These are phyloP conservation scores for Oeneis ivallda DNA, from an alignment of 2,888 invertebrate genomes.

Conservation along the genomic window DNA sequence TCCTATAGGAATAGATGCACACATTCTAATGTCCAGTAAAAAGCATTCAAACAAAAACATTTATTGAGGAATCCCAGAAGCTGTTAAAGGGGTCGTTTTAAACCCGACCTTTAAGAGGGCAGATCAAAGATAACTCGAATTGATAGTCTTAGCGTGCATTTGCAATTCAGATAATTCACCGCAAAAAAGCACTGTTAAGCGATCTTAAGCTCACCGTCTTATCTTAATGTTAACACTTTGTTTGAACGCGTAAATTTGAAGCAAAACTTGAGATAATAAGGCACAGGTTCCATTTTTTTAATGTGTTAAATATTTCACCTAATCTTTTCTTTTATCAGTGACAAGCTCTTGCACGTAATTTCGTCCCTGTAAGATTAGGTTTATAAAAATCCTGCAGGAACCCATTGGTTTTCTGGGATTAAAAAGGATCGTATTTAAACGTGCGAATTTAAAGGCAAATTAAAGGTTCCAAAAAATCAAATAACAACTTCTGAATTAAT, in stretches of 20 bases:
- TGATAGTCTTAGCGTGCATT: constrained; percentile 38
- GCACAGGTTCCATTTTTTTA: not conserved
- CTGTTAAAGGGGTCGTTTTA: constrained; percentile 19
- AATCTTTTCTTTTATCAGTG: constrained; percentile 4
- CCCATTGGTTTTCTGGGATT: no score
- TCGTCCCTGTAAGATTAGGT: no score
- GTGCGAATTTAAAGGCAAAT: no score
- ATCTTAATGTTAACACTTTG: constrained; percentile 71
- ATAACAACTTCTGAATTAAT: no score
- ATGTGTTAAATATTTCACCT: constrained; percentile 9
- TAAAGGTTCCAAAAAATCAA: no score
- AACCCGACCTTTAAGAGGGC: constrained; percentile 30
- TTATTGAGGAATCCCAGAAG: constrained; percentile 25
- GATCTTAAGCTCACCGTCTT: constrained; percentile 49
- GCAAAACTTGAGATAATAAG: constrained; percentile 58
- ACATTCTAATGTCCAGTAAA: not conserved
- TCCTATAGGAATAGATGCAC: no score
- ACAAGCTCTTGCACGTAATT: no score
- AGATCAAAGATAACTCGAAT: constrained; percentile 35
- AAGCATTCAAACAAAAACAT: constrained; percentile 12
- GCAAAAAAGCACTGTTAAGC: constrained; percentile 40
- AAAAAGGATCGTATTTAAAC: no score
- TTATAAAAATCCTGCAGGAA: no score
- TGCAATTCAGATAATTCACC: constrained; percentile 41
- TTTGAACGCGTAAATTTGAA: constrained; percentile 62